Percentiles rank a stretch among this genome's conserved stretches.
These are phyloP conservation scores for Triops longicaudatus DNA, from an alignment of 1,140 invertebrate species.

Conservation along the genomic window DNA sequence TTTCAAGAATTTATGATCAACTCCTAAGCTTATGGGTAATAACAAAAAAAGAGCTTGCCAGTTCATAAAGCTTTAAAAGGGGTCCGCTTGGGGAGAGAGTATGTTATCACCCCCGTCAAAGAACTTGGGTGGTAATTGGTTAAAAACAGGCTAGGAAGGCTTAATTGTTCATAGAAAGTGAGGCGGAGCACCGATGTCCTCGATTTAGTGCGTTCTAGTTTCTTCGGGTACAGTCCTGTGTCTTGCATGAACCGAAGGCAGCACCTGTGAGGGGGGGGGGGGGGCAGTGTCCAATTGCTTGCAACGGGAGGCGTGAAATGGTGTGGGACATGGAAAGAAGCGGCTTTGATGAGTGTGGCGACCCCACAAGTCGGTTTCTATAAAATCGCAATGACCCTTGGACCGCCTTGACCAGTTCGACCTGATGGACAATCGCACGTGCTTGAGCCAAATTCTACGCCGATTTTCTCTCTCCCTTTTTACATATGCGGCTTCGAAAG, in stretches of 20 bases:
- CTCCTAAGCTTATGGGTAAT: background rate
- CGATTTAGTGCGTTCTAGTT: background rate
- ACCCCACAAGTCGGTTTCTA: background rate
- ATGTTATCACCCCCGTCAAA: background rate
- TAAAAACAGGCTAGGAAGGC: background rate
- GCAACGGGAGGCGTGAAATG: background rate
- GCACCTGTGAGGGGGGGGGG: background rate
- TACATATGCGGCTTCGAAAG: background rate
- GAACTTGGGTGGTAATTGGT: background rate
- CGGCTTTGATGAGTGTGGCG: background rate
- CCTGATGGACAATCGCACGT: conserved; percentile 10
- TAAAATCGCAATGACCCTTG: background rate
- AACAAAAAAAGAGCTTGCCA: background rate
- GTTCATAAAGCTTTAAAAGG: conserved; percentile 2
- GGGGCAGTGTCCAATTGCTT: background rate
- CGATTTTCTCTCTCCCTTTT: background rate
- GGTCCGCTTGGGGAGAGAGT: background rate
- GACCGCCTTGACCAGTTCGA: background rate
- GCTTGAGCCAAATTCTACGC: background rate
- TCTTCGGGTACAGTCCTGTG: background rate
- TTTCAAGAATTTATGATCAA: background rate
- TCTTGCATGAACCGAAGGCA: background rate
- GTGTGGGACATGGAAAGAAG: background rate
- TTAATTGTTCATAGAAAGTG: background rate
- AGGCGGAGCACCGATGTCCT: too few relatives aligned